Evolutionary conservation across 2,888 invertebrate genomes (phyloP), one percentile per base, ranked within the genome.

Genomic region (Flexamia atlantica): DNA sequence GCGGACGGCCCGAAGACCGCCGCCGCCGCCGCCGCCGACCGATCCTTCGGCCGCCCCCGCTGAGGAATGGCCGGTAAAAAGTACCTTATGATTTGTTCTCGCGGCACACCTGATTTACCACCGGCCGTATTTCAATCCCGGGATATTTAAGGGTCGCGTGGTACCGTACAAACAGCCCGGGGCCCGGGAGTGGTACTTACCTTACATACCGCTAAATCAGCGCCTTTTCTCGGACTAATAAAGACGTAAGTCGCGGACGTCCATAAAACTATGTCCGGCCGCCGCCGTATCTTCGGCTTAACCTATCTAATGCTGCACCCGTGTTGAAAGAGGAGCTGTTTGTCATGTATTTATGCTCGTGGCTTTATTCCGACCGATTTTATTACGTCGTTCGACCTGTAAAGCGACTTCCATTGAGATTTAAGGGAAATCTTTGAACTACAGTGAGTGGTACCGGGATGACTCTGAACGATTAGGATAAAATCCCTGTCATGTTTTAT

Each of bases 131-230:
- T 72, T 40, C 72, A 72, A 40, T 25, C 36, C 72, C 23, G 72
- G 72, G 30, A 40, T 42, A 68, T 68, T 68, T 68, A 68, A 72
- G 72, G 20, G 36, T 72, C 36, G 36, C 72, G 72, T 72, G 72
- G 72, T 20, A n/a, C 23, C 42, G 72, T 25, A 72, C 36, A 72
- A 72, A 72, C 72, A 42, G 36, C 72, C 72, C 5, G 14, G 23
- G 72, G 72, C 40, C 23, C 68, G 17, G 30, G 30, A 68, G 68
- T 68, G 68, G 68, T 68, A 32, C 68, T 68, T 30, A 68, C 68
- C 68, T 28, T 32, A 32, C 32, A 30, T 32, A 68, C 53, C 53
- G 53, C 53, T 53, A 53, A 53, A 53, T 53, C 53, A 53, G 20
- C 53, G 53, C 53, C 53, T 53, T 46, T 53, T 53, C 53, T 53